Base-by-base conservation (phyloP, 2,113 vertebrate genomes). In the Aegotheles bennettii region DNA sequence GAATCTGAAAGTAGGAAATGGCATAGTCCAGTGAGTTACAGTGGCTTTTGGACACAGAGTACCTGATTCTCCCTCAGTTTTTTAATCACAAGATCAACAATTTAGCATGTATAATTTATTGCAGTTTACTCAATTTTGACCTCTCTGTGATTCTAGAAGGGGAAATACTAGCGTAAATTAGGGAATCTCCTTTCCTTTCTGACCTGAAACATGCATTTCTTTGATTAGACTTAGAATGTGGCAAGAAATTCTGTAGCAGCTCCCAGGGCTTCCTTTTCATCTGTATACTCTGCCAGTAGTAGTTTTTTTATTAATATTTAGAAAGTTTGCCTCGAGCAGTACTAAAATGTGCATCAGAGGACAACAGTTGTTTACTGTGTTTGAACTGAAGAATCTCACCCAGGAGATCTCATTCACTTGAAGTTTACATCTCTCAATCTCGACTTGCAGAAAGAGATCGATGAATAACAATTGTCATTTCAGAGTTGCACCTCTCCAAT, bases 321-420 rank as follows among this genome's bases (percentile, higher is more conserved):
- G 98, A 96, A 98, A 97, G 97, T 97, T 98, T 98, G 98, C 99
- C 99, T 99, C 97, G 96, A 99, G 99, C 98, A 97, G 98, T 98
- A 98, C 98, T 99, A 99, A 99, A 98, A 97, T 97, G 98, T 97
- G 98, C 98, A 98, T 98, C 98, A 98, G 97, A 98, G 98, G 98
- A 98, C 98, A 99, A 98, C 98, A 97, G 98, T 98, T 98, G 98
- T 99, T 99, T 98, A 98, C 98, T 98, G 97, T 98, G 98, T 99
- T 98, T 99, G 98, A 99, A 98, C 98, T 98, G 96, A 98, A 96
- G 97, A 94, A 96, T 98, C 96, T 98, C 96, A 97, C 98, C 98
- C 98, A 88, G 93, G 98, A 98, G 99, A 99, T 97, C 92, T 93
- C 86, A 94, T 94, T 91, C 97, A 97, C 98, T 98, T 98, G 98